Percentiles rank a stretch among this genome's conserved stretches.
phyloP scores from a whole-genome alignment of 1,140 invertebrate species.

The Leptopilina boulardi region DNA sequence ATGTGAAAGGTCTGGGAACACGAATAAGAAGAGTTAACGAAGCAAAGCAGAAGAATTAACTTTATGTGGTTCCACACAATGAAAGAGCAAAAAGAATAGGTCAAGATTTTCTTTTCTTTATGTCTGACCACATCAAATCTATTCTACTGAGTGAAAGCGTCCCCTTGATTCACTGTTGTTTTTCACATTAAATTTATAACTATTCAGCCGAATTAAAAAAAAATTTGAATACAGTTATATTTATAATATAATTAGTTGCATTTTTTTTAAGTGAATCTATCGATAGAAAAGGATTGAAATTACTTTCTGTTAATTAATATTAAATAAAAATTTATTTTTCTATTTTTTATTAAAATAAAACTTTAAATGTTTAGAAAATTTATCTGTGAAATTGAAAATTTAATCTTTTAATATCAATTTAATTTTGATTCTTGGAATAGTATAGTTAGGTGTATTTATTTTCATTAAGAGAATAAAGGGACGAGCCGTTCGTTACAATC shows the following conservation, averaged over 20 bases:
- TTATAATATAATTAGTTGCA: no score
- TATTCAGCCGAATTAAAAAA: no score
- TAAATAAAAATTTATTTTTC: no score
- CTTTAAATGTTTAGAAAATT: no score
- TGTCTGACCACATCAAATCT: constrained; percentile 1
- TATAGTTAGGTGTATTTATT: not conserved
- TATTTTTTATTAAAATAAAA: no score
- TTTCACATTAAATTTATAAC: not conserved
- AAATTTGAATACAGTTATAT: no score
- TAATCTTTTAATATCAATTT: constrained; percentile 16
- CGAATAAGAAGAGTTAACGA: not conserved
- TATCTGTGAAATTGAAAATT: not conserved
- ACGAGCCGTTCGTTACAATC: constrained; percentile 23
- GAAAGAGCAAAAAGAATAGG: not conserved
- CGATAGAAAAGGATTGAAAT: no score
- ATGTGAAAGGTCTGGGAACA: no score
- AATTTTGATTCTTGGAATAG: not conserved
- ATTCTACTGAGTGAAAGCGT: not conserved
- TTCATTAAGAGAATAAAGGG: constrained; percentile 4
- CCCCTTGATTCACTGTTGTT: not conserved
- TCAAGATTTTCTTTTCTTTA: constrained; percentile 7
- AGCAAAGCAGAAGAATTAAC: not conserved
- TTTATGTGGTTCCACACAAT: not conserved
- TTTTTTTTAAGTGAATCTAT: no score
- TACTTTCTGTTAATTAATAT: no score